phyloP scores from a whole-genome alignment of 2,113 vertebrate species.

The Cynopterus brachyotis region DNA sequence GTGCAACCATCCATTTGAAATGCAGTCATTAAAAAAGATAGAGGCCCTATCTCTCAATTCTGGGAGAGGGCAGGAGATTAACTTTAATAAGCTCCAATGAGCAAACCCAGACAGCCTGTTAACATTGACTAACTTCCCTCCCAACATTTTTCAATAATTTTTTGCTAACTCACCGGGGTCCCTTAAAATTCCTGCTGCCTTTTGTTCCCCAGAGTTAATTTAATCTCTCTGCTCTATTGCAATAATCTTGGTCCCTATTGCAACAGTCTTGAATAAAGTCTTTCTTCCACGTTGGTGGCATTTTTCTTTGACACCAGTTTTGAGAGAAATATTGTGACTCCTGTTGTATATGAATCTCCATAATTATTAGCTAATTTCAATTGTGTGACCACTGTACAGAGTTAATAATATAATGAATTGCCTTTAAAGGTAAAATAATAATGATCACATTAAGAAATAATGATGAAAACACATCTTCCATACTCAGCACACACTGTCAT shows the following conservation, averaged over 20 bases:
- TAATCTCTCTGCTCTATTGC: background rate
- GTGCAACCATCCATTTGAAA: background rate
- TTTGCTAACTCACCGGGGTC: background rate
- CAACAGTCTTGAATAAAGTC: background rate
- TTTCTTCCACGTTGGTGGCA: background rate
- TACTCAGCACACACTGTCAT: background rate
- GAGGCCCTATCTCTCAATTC: background rate
- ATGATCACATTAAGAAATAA: background rate
- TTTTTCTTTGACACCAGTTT: background rate
- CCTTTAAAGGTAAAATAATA: background rate
- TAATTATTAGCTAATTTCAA: background rate
- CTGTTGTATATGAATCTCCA: background rate
- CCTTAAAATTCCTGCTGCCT: background rate
- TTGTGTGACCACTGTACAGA: background rate
- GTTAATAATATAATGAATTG: background rate
- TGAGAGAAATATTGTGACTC: background rate
- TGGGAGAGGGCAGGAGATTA: background rate
- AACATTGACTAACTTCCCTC: background rate
- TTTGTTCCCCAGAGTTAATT: background rate
- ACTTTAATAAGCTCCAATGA: background rate
- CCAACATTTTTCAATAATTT: background rate
- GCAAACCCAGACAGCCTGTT: background rate
- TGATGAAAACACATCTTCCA: background rate
- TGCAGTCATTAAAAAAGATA: background rate
- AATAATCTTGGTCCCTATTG: background rate